phyloP scores from a whole-genome alignment of 2,888 invertebrate genomes.

The Caenorhabditis japonica region DNA sequence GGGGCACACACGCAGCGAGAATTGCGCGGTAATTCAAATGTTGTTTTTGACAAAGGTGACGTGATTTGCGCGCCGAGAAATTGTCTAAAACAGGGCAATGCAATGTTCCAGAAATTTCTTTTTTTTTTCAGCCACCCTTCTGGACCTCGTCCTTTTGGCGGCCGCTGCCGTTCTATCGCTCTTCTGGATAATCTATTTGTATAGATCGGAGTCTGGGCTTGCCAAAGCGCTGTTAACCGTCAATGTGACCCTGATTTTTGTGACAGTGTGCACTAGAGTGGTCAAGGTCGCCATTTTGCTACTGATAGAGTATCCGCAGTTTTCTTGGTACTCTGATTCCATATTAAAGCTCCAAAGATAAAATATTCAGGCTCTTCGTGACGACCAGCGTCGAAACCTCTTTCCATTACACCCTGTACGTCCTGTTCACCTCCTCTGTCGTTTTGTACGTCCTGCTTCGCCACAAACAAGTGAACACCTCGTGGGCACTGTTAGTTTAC shows the following conservation, averaged over 20 bases:
- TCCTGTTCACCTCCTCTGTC: slow-evolving; percentile 44
- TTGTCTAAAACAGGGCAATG: too few species aligned
- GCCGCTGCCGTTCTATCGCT: slow-evolving; percentile 11
- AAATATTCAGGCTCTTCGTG: slow-evolving; percentile 34
- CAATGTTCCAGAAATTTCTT: too few species aligned
- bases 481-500: slow-evolving; percentile 30
- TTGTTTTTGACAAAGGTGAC: too few species aligned
- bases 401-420: slow-evolving; percentile 41
- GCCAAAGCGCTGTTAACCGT: slow-evolving; percentile 29
- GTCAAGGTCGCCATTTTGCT: slow-evolving; percentile 8
- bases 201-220: slow-evolving; percentile 8
- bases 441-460: slow-evolving; percentile 31
- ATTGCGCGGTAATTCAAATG: too few species aligned
- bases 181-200: slow-evolving; percentile 23
- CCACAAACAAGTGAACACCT: slow-evolving; percentile 20
- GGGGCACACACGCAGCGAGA: too few species aligned
- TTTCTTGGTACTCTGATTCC: too few species aligned
- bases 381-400: slow-evolving; percentile 40
- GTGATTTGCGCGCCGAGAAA: too few species aligned
- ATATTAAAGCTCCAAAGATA: too few species aligned
- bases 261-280: slow-evolving; percentile 7
- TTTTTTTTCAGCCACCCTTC: slow-evolving; percentile 10
- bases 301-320: slow-evolving; percentile 25
- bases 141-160: slow-evolving; percentile 10
- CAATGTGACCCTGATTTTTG: slow-evolving; percentile 25